phyloP scores from a whole-genome alignment of 2,797 vertebrate species.

The Ctenopoma multispine region DNA sequence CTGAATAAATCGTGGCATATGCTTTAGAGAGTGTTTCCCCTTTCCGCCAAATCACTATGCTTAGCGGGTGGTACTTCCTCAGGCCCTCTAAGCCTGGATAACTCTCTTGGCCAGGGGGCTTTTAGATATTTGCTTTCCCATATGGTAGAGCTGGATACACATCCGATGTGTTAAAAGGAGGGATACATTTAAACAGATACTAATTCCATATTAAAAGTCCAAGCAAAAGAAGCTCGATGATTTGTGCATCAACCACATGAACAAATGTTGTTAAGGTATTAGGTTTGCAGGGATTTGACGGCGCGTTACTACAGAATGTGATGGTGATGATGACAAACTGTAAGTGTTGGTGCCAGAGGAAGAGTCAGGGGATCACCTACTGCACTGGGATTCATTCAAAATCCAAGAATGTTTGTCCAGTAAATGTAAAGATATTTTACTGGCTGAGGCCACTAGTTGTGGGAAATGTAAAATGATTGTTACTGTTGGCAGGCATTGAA shows the following conservation, averaged over 20 bases:
- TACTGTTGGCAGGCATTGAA: too few relatives aligned
- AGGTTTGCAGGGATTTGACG: background rate
- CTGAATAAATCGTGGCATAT: slow-evolving; percentile 56
- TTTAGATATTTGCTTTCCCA: slow-evolving; percentile 58
- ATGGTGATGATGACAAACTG: too few relatives aligned
- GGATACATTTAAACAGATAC: slow-evolving; percentile 38
- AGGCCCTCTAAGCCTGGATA: slow-evolving; percentile 48
- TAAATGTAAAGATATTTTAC: background rate
- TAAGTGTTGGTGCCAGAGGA: background rate
- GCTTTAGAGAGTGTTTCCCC: slow-evolving; percentile 35
- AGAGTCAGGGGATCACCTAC: background rate
- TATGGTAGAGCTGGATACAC: slow-evolving; percentile 40
- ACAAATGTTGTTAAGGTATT: background rate
- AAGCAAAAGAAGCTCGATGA: slow-evolving; percentile 9
- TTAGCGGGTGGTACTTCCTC: slow-evolving; percentile 47
- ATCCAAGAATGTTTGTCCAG: background rate
- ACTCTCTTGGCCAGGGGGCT: slow-evolving; percentile 38
- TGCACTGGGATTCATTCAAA: background rate
- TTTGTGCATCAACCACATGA: background rate
- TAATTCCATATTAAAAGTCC: slow-evolving; percentile 9
- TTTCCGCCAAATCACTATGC: slow-evolving; percentile 51
- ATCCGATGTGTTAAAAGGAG: slow-evolving; percentile 21
- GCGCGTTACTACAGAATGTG: too few relatives aligned
- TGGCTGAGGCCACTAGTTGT: too few relatives aligned
- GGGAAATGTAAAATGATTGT: too few relatives aligned